Conservation (phyloP, 2,113 vertebrate genomes). For the Rattus rattus region DNA sequence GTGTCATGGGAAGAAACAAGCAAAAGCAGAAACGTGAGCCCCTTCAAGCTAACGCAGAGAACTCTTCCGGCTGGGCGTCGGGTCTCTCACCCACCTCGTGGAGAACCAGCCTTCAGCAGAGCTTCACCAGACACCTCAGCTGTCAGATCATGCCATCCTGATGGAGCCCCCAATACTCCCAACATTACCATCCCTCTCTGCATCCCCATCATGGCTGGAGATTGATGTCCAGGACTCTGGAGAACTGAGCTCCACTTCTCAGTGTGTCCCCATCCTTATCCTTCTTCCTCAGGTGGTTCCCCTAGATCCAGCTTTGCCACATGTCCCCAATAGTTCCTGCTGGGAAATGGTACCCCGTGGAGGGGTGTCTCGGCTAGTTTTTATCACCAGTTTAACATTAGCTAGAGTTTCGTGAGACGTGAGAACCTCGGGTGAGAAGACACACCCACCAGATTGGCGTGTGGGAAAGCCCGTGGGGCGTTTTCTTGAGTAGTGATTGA, state of each 20-base stretch:
- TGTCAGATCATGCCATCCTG: background rate
- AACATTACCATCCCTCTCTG: background rate
- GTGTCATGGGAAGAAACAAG: background rate
- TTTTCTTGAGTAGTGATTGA: background rate
- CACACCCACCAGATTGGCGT: background rate
- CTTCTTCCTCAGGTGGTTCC: background rate
- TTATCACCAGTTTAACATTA: background rate
- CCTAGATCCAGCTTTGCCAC: background rate
- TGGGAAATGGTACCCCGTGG: background rate
- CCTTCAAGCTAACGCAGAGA: background rate
- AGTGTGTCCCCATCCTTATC: background rate
- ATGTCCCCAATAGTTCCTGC: background rate
- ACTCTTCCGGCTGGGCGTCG: background rate
- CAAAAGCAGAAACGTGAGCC: background rate
- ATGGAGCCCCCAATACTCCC: background rate
- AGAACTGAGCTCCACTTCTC: background rate
- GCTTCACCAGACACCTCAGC: too few relatives aligned
- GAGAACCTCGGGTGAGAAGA: background rate
- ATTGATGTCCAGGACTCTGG: background rate
- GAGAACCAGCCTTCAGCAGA: background rate
- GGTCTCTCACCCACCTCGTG: too few relatives aligned
- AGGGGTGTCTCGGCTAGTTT: background rate
- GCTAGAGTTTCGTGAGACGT: background rate
- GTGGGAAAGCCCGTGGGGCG: background rate
- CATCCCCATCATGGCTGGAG: background rate